phyloP scores from a whole-genome alignment of 2,797 vertebrate genomes.

The Poeciliopsis paucimaculata region DNA sequence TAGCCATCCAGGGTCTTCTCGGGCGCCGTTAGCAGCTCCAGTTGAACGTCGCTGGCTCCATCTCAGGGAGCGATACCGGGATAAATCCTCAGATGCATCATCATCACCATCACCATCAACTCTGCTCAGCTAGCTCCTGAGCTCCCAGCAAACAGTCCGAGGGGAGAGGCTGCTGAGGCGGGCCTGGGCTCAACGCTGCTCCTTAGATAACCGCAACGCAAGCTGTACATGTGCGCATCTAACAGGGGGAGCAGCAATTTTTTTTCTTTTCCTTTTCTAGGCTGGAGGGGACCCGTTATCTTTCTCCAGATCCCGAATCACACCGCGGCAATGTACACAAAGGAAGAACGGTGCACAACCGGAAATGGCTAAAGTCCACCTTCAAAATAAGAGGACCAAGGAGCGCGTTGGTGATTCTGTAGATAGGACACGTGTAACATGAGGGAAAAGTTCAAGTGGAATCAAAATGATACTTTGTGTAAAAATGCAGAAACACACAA shows the following conservation, averaged over 20 bases:
- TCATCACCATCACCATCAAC: constrained; percentile 47
- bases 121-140: constrained; percentile 51
- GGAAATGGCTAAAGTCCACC: background rate
- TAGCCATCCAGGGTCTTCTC: constrained; percentile 59
- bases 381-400: constrained; percentile 62
- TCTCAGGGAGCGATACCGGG: constrained; percentile 74
- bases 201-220: background rate
- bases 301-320: constrained; percentile 38
- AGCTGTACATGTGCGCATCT: constrained; percentile 14
- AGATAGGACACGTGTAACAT: background rate
- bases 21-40: constrained; percentile 65
- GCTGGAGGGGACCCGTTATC: constrained; percentile 59
- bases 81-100: constrained; percentile 72
- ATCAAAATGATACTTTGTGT: background rate
- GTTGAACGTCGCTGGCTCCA: constrained; percentile 66
- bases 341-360: constrained; percentile 3
- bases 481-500: background rate
- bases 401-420: background rate
- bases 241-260: constrained; percentile 6
- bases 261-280: constrained; percentile 1
- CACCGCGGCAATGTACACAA: constrained; percentile 40
- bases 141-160: constrained; percentile 25
- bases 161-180: constrained; percentile 4
- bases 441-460: background rate
- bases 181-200: constrained; percentile 4